phyloP scores from a whole-genome alignment of 35 echinoderm and acorn worm species.

The Apostichopus californicus region DNA sequence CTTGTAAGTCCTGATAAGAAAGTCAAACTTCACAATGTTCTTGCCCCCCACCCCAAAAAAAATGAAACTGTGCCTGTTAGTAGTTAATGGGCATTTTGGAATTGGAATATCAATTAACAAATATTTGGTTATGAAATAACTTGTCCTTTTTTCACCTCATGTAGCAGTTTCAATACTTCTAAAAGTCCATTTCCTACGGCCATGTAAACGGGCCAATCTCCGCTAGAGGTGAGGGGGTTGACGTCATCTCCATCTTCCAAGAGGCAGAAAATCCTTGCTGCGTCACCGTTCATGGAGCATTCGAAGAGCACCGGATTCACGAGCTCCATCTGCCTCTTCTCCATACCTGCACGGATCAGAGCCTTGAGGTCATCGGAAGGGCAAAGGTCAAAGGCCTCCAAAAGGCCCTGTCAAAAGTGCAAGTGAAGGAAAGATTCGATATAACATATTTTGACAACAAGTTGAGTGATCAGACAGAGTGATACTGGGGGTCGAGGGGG shows the following conservation, averaged over 20 bases:
- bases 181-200: conserved; percentile 81
- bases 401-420: conserved; percentile 63
- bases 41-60: no score
- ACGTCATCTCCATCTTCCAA: conserved; percentile 93
- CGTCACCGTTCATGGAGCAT: conserved; percentile 90
- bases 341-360: conserved; percentile 58
- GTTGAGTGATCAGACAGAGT: neutral
- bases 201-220: conserved; percentile 95
- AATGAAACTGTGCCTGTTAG: no score
- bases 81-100: no score
- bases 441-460: no score
- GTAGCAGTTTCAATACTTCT: conserved; percentile 78
- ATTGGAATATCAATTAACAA: no score
- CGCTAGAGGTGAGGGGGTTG: conserved; percentile 80
- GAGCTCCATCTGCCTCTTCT: conserved; percentile 71
- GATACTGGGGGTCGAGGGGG: neutral
- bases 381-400: conserved; percentile 36
- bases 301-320: conserved; percentile 88
- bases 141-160: conserved; percentile 62
- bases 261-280: conserved; percentile 66
- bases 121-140: no score
- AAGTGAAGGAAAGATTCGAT: neutral
- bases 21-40: no score
- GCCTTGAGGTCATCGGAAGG: conserved; percentile 55
- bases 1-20: no score